Evolutionary conservation across 2,888 invertebrate species (phyloP).

Genomic region (Nesidiocoris tenuis): DNA sequence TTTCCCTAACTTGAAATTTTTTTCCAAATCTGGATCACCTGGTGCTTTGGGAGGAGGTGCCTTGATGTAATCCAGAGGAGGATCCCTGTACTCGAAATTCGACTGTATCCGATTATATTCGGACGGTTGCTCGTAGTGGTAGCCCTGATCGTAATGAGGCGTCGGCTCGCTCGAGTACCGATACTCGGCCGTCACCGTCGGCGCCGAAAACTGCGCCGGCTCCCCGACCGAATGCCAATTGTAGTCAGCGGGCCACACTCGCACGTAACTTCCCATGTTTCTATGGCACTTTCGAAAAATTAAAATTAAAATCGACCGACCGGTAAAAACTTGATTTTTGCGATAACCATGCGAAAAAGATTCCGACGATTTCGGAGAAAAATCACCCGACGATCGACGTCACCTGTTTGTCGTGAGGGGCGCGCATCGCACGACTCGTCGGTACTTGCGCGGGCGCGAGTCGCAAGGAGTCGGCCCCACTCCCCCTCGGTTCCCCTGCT

Average conservation of each 20-base stretch:
- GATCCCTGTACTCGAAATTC: not conserved
- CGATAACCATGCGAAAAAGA: no score
- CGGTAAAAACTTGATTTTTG: no score
- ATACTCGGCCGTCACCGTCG: constrained; percentile 8
- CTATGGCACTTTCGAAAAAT: not conserved
- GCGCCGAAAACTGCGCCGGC: not conserved
- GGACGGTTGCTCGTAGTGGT: not conserved
- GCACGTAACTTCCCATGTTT: constrained; percentile 35
- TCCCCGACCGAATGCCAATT: constrained; percentile 40
- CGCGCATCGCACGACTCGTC: not conserved
- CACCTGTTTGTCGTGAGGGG: no score
- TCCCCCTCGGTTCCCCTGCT: no score
- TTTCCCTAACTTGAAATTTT: no score
- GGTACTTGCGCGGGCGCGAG: no score
- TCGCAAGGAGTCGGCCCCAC: no score
- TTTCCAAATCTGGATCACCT: no score
- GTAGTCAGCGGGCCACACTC: constrained; percentile 47
- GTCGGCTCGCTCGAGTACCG: constrained; percentile 10
- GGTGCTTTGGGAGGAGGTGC: not conserved
- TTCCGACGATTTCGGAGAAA: no score
- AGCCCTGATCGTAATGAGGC: not conserved
- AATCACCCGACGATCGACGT: no score
- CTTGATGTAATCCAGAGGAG: constrained; percentile 4
- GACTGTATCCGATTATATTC: not conserved
- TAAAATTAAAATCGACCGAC: no score